A percentile compares a stretch with the other conserved stretches of the same genome.
Evolutionary conservation across 2,888 invertebrate genomes (phyloP).

Genomic region (Cephus runcator): DNA sequence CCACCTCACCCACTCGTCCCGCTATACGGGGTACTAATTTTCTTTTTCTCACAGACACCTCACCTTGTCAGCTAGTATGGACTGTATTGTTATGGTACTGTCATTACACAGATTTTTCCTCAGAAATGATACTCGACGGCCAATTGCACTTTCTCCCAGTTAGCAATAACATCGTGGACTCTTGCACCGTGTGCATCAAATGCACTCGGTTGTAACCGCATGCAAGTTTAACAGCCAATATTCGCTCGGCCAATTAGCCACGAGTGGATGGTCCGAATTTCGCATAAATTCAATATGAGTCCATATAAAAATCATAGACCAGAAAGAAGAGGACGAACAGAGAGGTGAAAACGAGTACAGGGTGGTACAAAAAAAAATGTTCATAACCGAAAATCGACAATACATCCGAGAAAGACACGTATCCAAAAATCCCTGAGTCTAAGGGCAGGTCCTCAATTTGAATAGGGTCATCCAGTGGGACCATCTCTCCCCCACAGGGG

Average conservation of each 20-base stretch:
- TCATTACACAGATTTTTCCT: neutral
- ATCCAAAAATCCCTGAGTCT: neutral
- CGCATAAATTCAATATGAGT: neutral
- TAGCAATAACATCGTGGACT: neutral
- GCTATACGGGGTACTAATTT: no score
- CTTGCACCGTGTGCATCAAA: neutral
- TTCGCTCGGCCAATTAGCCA: neutral
- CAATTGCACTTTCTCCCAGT: neutral
- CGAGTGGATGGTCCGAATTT: neutral
- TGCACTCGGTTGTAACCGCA: neutral
- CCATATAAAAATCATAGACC: neutral
- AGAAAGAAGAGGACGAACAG: neutral
- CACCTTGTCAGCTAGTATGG: neutral
- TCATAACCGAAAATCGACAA: neutral
- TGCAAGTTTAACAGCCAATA: neutral
- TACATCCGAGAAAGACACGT: neutral
- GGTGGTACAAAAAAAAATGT: neutral
- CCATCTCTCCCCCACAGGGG: neutral
- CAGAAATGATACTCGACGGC: neutral
- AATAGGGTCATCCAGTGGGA: neutral
- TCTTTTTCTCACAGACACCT: neutral
- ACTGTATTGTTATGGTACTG: neutral
- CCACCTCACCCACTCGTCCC: no score
- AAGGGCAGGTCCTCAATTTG: neutral
- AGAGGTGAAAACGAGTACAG: fast-evolving